A percentile compares a stretch with the other conserved stretches of the same genome.
Evolutionary conservation across 2,113 vertebrate species (phyloP).

Genomic region (Vimba vimba): DNA sequence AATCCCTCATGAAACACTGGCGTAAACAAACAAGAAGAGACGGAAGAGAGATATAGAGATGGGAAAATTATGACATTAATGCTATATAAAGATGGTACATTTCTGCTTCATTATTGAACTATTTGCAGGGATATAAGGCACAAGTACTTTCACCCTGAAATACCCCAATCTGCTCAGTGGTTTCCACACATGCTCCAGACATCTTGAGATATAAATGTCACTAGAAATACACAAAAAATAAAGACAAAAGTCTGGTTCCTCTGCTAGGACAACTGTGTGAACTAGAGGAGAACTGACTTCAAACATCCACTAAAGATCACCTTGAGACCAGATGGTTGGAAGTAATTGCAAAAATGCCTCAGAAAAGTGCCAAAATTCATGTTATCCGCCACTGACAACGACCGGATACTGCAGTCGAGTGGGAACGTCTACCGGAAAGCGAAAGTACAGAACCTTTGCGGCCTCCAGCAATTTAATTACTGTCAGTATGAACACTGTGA

Average conservation of each 20-base stretch:
- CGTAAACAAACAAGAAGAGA: constrained; percentile 5
- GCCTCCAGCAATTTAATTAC: not conserved
- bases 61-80: not conserved
- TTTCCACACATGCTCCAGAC: not conserved
- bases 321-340: not conserved
- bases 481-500: not conserved
- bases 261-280: not conserved
- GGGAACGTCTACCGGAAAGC: not conserved
- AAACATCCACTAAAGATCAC: not conserved
- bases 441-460: not conserved
- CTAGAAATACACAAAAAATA: not conserved
- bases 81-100: not conserved
- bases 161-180: not conserved
- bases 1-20: constrained; percentile 9
- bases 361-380: not conserved
- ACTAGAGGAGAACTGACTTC: not conserved
- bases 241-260: not conserved
- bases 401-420: not conserved
- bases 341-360: not conserved
- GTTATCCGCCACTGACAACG: not conserved
- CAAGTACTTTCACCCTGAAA: not conserved
- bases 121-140: not conserved
- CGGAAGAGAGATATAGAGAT: not conserved
- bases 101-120: not conserved
- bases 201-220: not conserved